Conservation (phyloP, 2,113 vertebrate species). For the Dipodomys merriami region DNA sequence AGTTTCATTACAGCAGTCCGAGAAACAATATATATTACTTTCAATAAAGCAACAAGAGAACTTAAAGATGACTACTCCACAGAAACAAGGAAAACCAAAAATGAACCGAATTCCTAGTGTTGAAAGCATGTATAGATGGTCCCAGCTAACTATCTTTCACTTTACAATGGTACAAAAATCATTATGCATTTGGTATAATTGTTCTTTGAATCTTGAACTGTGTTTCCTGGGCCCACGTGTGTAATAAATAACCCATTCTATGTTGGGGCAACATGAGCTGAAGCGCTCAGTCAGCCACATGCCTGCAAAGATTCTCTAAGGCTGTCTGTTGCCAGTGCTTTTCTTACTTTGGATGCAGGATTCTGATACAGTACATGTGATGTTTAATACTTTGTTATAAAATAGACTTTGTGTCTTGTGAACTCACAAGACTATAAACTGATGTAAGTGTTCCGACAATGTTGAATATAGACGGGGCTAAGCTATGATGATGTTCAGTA, state of each 20-base stretch:
- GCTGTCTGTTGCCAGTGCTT: neutral
- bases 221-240: neutral
- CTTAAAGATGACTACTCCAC: neutral
- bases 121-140: neutral
- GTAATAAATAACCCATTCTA: no score
- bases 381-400: neutral
- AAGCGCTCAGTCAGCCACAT: neutral
- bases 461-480: neutral
- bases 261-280: neutral
- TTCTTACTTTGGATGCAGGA: neutral
- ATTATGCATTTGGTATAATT: neutral
- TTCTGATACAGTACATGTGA: neutral
- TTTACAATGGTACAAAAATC: neutral
- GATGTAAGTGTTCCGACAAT: neutral
- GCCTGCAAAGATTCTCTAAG: no score
- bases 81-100: constrained; percentile 13
- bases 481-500: neutral
- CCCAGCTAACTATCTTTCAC: neutral
- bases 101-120: neutral
- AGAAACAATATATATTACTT: neutral
- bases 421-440: neutral
- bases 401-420: neutral
- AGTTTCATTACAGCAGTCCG: constrained; percentile 4
- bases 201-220: neutral
- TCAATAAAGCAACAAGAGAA: neutral